Evolutionary conservation across 2,113 vertebrate genomes (phyloP).

Genomic region (Gobio gobio): DNA sequence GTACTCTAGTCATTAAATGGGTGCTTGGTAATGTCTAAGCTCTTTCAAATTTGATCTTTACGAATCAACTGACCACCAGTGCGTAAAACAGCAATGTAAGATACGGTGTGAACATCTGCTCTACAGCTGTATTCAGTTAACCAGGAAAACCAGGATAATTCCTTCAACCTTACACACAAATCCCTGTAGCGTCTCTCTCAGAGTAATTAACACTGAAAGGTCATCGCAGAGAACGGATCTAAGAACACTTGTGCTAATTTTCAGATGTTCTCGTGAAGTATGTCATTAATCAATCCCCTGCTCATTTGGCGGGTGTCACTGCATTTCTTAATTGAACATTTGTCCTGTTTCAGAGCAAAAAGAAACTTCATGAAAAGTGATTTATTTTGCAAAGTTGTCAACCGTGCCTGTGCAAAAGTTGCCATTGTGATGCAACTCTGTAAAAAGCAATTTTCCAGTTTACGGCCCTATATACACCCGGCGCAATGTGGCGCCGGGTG

Average conservation of each 20-base stretch:
- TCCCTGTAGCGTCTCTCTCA: slow-evolving; percentile 16
- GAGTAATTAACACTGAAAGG: slow-evolving; percentile 33
- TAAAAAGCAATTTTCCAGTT: not conserved
- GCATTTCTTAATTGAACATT: not conserved
- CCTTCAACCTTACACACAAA: not conserved
- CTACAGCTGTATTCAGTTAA: slow-evolving; percentile 11
- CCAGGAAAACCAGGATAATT: not conserved
- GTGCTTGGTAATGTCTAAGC: not conserved
- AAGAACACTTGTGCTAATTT: slow-evolving; percentile 5
- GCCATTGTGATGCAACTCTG: not conserved
- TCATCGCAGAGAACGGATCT: not conserved
- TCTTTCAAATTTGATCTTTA: not conserved
- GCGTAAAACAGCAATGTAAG: not conserved
- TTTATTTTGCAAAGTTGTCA: not conserved
- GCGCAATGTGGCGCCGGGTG: too few relatives aligned
- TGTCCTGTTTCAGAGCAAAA: not conserved
- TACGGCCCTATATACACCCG: too few relatives aligned
- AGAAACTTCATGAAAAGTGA: not conserved
- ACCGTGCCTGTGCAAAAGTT: not conserved
- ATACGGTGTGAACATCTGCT: not conserved
- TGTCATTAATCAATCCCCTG: slow-evolving; percentile 12
- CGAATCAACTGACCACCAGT: not conserved
- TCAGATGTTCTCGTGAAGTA: slow-evolving; percentile 11
- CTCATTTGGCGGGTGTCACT: not conserved
- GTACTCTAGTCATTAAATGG: not conserved